phyloP scores from a whole-genome alignment of 1,140 invertebrate species.

The Eciton burchellii region DNA sequence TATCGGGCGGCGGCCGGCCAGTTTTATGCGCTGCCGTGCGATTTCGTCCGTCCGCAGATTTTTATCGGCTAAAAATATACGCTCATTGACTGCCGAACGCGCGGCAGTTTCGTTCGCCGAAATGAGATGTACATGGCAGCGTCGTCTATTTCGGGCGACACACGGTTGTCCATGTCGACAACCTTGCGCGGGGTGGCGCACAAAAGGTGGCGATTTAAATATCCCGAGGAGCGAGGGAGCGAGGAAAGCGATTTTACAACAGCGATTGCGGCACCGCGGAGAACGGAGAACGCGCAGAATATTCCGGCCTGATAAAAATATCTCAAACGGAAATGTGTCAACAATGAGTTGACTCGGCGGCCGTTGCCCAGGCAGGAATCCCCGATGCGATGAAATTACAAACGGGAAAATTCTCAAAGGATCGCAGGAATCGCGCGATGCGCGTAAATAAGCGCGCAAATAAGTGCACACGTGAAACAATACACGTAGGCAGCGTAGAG shows the following conservation, averaged over 20 bases:
- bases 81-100: conserved; percentile 50
- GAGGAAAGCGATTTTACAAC: not conserved
- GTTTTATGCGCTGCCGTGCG: conserved; percentile 17
- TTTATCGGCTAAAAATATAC: conserved; percentile 41
- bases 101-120: conserved; percentile 34
- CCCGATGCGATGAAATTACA: not conserved
- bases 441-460: too few species aligned
- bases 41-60: conserved; percentile 28
- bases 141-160: conserved; percentile 19
- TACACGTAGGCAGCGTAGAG: too few species aligned
- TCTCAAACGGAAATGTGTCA: not conserved
- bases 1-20: conserved; percentile 1
- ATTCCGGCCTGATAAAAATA: not conserved
- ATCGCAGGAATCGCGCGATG: not conserved
- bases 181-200: conserved; percentile 7
- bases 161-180: conserved; percentile 13
- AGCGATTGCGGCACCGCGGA: not conserved
- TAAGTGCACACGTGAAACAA: too few species aligned
- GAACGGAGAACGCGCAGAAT: not conserved
- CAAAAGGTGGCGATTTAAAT: conserved; percentile 21
- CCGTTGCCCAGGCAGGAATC: not conserved
- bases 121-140: conserved; percentile 19
- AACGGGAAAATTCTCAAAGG: conserved; percentile 9
- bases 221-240: not conserved
- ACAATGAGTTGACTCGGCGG: not conserved